A percentile compares a stretch with the other conserved stretches of the same genome.
These are phyloP conservation scores for Conops quadrifasciatus DNA, from an alignment of 2,888 invertebrate species.

Conservation along the genomic window DNA sequence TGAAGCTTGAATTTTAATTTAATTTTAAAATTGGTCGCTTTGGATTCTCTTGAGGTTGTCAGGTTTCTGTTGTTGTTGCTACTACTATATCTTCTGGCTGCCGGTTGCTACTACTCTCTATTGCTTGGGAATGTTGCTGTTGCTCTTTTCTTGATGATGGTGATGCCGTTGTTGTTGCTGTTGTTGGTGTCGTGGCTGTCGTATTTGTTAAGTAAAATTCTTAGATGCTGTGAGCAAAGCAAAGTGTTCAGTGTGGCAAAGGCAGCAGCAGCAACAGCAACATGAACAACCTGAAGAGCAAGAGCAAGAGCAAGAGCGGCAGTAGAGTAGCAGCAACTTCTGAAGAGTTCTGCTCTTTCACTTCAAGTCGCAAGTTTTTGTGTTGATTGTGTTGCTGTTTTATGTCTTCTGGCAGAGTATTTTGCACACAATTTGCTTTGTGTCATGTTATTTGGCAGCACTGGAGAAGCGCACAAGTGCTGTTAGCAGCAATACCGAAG, in stretches of 20 bases:
- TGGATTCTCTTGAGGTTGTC: not conserved
- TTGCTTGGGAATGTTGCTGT: too few species aligned
- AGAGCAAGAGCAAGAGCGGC: too few species aligned
- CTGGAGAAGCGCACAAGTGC: slow-evolving; percentile 14
- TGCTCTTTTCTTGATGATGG: too few species aligned
- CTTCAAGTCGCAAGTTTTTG: slow-evolving; percentile 1
- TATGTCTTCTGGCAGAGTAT: slow-evolving; percentile 16
- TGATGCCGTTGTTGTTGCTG: too few species aligned
- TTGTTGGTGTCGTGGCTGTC: too few species aligned
- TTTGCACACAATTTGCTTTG: slow-evolving; percentile 29
- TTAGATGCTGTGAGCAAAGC: too few species aligned
- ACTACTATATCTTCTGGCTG: too few species aligned
- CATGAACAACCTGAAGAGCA: too few species aligned
- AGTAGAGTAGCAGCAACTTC: too few species aligned
- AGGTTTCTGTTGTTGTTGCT: not conserved
- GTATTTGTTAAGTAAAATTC: too few species aligned
- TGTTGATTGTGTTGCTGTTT: slow-evolving; percentile 9
- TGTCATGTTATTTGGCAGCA: slow-evolving; percentile 30
- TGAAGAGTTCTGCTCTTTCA: slow-evolving; percentile 17
- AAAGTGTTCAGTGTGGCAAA: not conserved
- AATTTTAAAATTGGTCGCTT: not conserved
- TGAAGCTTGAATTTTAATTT: not conserved
- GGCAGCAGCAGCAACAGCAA: not conserved
- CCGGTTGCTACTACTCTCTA: too few species aligned
- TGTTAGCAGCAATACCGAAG: slow-evolving; percentile 5